Conservation (phyloP, 1,140 invertebrate genomes). For the Mercenaria mercenaria region DNA sequence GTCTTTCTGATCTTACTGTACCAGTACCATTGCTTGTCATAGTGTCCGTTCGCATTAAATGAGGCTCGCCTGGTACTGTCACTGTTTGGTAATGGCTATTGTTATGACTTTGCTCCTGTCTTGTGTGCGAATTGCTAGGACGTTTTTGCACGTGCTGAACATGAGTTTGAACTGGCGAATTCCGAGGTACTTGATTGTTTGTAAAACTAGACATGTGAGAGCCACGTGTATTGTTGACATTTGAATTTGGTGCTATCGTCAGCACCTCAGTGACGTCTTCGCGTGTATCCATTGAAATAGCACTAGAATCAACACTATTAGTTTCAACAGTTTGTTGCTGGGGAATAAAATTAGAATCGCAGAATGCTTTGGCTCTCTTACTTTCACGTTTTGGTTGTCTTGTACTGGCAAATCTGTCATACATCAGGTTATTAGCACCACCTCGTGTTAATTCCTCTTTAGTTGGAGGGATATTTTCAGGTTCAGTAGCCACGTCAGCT, state of each 20-base stretch:
- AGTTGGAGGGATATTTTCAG: not conserved
- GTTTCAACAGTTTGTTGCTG: constrained; percentile 44
- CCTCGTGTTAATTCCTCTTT: not conserved
- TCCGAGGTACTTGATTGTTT: not conserved
- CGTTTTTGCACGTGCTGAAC: not conserved
- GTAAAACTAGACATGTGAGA: constrained; percentile 16
- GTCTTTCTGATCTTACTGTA: constrained; percentile 27
- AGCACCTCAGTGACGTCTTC: constrained; percentile 54
- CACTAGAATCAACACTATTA: constrained; percentile 45
- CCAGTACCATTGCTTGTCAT: not conserved
- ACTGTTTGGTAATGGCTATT: not conserved
- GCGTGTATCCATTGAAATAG: constrained; percentile 17
- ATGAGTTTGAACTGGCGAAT: constrained; percentile 12
- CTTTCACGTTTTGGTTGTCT: constrained; percentile 60
- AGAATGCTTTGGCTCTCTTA: constrained; percentile 64
- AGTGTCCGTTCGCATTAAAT: constrained; percentile 24
- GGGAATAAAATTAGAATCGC: constrained; percentile 30
- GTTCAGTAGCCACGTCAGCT: not conserved
- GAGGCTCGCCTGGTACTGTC: not conserved
- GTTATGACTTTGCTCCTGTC: not conserved
- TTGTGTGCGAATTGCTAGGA: not conserved
- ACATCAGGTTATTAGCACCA: constrained; percentile 41
- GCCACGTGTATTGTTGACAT: not conserved
- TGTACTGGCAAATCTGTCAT: constrained; percentile 57
- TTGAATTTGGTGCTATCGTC: not conserved